Evolutionary conservation across 2,888 invertebrate genomes (phyloP).

Genomic region (Agrotis puta): DNA sequence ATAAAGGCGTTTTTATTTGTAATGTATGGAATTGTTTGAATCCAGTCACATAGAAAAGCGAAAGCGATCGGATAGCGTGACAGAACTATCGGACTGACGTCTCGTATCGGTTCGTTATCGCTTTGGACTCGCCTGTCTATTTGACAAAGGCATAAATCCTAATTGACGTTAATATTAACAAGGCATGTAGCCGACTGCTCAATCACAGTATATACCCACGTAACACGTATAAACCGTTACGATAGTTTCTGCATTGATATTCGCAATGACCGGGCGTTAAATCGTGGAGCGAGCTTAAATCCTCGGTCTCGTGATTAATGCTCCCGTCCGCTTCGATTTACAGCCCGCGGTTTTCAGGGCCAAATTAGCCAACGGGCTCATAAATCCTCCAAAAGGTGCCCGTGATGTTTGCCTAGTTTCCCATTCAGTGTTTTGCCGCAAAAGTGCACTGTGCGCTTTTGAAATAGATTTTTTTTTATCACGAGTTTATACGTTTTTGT

Average conservation of each 20-base stretch:
- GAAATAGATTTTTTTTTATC: conserved; percentile 3
- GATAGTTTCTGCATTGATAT: conserved; percentile 64
- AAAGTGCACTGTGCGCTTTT: conserved; percentile 24
- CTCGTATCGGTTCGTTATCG: no score
- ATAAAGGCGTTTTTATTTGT: no score
- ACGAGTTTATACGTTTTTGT: no score
- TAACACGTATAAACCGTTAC: conserved; percentile 18
- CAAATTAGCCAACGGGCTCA: conserved; percentile 78
- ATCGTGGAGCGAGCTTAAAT: conserved; percentile 65
- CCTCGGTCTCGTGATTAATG: conserved; percentile 77
- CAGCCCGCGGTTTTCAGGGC: conserved; percentile 76
- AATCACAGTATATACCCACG: background rate
- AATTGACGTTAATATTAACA: background rate
- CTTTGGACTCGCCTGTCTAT: no score
- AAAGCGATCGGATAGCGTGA: no score
- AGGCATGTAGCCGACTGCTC: conserved; percentile 10
- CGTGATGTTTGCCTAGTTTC: conserved; percentile 51
- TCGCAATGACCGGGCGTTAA: conserved; percentile 66
- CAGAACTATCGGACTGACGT: no score
- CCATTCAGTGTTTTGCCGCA: conserved; percentile 29
- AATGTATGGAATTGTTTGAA: no score
- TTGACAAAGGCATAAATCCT: no score
- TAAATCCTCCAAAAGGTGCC: conserved; percentile 72
- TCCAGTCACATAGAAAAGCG: no score
- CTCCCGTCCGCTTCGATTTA: conserved; percentile 77